Base-by-base conservation (phyloP, 2,888 invertebrate species). In the Lamellibrachia satsuma region DNA sequence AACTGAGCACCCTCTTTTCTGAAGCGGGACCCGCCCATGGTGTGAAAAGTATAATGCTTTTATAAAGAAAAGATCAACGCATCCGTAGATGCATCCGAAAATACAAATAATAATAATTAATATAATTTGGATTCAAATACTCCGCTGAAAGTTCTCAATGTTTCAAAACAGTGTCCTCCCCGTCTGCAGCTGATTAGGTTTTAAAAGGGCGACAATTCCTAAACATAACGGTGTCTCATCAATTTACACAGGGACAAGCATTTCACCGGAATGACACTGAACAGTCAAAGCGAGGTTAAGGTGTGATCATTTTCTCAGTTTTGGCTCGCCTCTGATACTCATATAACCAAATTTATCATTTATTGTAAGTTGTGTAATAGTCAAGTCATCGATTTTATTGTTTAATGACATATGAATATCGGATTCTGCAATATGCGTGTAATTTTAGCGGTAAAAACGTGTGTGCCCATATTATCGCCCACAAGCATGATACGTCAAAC, bases 211-310 rank as follows among this genome's bases (percentile, higher is more conserved):
- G 39, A 39, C 39, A 39, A 39, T 39, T 39, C 39, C 39, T 39
- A 39, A 39, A 39, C 39, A 39, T 39, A 39, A 39, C 39, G 39
- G 39, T 39, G 39, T 39, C 39, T 39, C 39, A 75, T 75, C 15
- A 75, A 75, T 75, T n/a, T 75, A 75, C 75, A 75, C 75, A 75
- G 75, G 75, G 75, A 75, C 75, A 75, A 75, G 6, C 22, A 75
- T 75, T 75, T 75, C 75, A 15, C 75, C 75, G 75, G 75, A 75
- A 75, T 75, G 75, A 75, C 75, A 75, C 75, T n/a, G 75, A 75
- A 3, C 22, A 75, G 75, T 22, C 75, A 75, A 75, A 22, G 75
- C 75, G 75, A 75, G 75, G 75, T n/a, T 75, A 75, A 75, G n/a
- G 75, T 75, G 75, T 11, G 75, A 75, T 75, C 75, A 22, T 75